Evolutionary conservation across 2,888 invertebrate species (phyloP), one percentile per base, ranked within the genome.

Genomic region (Schizaphis graminum): DNA sequence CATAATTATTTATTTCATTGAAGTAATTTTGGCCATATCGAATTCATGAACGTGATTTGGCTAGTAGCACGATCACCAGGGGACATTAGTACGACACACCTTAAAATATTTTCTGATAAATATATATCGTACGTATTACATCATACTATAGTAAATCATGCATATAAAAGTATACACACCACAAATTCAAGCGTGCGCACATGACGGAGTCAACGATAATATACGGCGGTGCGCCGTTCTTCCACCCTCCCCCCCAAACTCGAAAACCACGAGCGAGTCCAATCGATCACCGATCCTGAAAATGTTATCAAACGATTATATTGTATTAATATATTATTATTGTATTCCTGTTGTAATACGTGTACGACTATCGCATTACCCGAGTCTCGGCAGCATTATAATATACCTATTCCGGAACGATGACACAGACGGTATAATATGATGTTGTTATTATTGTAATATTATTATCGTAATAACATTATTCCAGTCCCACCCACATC

Each of bases 401-500:
- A 61, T 67, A 67, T 16, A 28, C 16, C n/a, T 21, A 35, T 2
- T 77, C 77, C 35, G 77, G 77, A 35, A 35, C 35, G 35, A 77
- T 24, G 35, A 35, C 8, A 77, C 21, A 35, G 16, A n/a, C n/a
- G n/a, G n/a, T 67, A 77, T 21, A 77, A 3, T 28, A 28, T 61
- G 8, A 21, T 67, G 35, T 67, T 67, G n/a, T 53, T 89, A 89
- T 89, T 67, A 67, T 53, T 89, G 57, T 89, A 89, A 21, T 56
- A 89, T 41, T 67, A 77, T 77, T 67, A 77, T 77, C 77, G 35
- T 77, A 77, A 77, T 77, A 35, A 77, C 77, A 21, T 77, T 44
- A 61, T 44, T 77, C 47, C 41, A 44, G 57, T 88, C 61, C 93
- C 93, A 93, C 93, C 93, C 93, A 93, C 89, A 89, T 89, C 53